phyloP scores from a whole-genome alignment of 2,797 vertebrate species.

The Malurus leucopterus region DNA sequence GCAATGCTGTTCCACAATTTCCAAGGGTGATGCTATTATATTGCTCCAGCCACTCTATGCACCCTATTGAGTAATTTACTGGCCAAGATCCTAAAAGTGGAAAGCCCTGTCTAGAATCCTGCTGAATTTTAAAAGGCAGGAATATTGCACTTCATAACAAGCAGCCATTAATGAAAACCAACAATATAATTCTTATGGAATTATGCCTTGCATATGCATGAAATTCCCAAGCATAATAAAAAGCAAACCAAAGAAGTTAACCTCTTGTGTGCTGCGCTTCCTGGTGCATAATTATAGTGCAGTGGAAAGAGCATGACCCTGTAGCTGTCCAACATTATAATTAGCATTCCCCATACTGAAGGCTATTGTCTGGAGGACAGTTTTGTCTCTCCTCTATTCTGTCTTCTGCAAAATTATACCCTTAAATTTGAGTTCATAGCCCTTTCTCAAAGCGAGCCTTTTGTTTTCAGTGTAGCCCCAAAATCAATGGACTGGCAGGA shows the following conservation, averaged over 20 bases:
- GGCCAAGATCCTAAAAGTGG: slow-evolving; percentile 61
- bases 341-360: slow-evolving; percentile 55
- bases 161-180: slow-evolving; percentile 48
- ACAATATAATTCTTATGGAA: slow-evolving; percentile 57
- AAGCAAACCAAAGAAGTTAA: slow-evolving; percentile 10
- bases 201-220: slow-evolving; percentile 30
- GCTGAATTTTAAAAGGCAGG: slow-evolving; percentile 63
- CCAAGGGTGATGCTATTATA: slow-evolving; percentile 68
- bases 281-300: slow-evolving; percentile 21
- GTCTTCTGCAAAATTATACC: slow-evolving; percentile 49
- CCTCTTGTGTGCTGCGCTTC: slow-evolving; percentile 30
- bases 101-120: slow-evolving; percentile 58
- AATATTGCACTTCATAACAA: slow-evolving; percentile 57
- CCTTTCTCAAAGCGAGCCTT: slow-evolving; percentile 45
- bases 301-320: slow-evolving; percentile 38
- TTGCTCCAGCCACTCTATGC: slow-evolving; percentile 56
- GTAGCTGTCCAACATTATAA: slow-evolving; percentile 40
- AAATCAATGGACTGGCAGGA: slow-evolving; percentile 62
- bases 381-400: slow-evolving; percentile 47
- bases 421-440: slow-evolving; percentile 53
- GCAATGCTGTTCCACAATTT: slow-evolving; percentile 64
- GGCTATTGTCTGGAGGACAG: slow-evolving; percentile 38
- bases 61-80: slow-evolving; percentile 68
- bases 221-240: slow-evolving; percentile 21
- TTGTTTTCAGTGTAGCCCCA: slow-evolving; percentile 14